phyloP scores from a whole-genome alignment of 2,113 vertebrate species.

The Indicator indicator region DNA sequence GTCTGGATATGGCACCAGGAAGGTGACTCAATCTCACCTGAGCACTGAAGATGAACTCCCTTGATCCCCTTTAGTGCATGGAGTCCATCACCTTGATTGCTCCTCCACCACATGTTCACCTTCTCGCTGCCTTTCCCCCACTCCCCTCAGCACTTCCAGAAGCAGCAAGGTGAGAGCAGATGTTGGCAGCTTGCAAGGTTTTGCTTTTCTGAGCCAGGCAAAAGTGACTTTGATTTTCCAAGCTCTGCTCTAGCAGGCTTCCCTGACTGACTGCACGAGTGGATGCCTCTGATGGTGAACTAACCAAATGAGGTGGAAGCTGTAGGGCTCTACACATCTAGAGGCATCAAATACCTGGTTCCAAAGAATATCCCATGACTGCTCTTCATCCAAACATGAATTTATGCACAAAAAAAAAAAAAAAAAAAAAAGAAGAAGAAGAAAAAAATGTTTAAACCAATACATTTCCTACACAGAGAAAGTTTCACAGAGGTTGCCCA shows the following conservation, averaged over 20 bases:
- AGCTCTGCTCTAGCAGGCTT: not conserved
- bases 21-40: not conserved
- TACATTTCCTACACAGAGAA: not conserved
- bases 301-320: not conserved
- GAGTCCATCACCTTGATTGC: not conserved
- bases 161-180: not conserved
- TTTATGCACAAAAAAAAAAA: not conserved
- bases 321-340: not conserved
- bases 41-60: not conserved
- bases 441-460: not conserved
- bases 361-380: not conserved
- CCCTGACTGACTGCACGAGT: not conserved
- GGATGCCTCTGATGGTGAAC: not conserved
- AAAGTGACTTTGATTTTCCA: slow-evolving; percentile 33
- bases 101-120: not conserved
- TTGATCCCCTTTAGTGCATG: fast-evolving
- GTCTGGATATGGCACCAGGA: not conserved
- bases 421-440: too few species aligned
- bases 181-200: not conserved
- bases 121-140: not conserved
- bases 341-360: not conserved
- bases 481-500: not conserved
- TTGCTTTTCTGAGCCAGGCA: not conserved
- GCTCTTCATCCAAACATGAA: not conserved
- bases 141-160: not conserved